Conservation (phyloP, 1,140 invertebrate genomes). For the Macrostomum lignano region DNA sequence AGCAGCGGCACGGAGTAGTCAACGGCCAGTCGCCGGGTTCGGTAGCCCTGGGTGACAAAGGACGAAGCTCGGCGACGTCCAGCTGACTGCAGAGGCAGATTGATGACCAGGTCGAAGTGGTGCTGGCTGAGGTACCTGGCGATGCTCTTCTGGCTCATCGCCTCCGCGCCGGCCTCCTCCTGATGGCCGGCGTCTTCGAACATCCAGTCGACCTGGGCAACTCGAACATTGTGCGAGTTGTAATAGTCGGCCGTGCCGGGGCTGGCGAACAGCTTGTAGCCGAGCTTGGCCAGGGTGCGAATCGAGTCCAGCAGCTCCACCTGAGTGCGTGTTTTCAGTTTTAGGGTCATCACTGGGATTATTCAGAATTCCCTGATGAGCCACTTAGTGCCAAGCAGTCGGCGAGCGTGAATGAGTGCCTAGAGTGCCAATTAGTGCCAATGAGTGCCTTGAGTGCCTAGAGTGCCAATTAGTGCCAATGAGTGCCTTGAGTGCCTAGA, state of each 20-base stretch:
- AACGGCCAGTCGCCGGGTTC: conserved; percentile 68
- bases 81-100: conserved; percentile 65
- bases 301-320: conserved; percentile 43
- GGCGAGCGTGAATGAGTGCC: too few species aligned
- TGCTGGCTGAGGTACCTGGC: conserved; percentile 32
- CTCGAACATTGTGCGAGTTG: conserved; percentile 56
- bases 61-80: conserved; percentile 66
- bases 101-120: conserved; percentile 82
- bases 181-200: conserved; percentile 1
- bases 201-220: conserved; percentile 32
- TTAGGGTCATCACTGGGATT: not conserved
- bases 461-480: too few species aligned
- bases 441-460: too few species aligned
- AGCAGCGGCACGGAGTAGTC: conserved; percentile 89
- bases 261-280: conserved; percentile 77
- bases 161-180: conserved; percentile 2
- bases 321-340: not conserved
- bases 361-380: too few species aligned
- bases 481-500: too few species aligned
- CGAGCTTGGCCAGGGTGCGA: conserved; percentile 52
- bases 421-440: too few species aligned
- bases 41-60: conserved; percentile 54
- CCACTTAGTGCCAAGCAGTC: too few species aligned
- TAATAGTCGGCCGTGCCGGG: conserved; percentile 95
- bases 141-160: conserved; percentile 4